Evolutionary conservation across 2,888 invertebrate species (phyloP).

Genomic region (Lithophane leautieri): DNA sequence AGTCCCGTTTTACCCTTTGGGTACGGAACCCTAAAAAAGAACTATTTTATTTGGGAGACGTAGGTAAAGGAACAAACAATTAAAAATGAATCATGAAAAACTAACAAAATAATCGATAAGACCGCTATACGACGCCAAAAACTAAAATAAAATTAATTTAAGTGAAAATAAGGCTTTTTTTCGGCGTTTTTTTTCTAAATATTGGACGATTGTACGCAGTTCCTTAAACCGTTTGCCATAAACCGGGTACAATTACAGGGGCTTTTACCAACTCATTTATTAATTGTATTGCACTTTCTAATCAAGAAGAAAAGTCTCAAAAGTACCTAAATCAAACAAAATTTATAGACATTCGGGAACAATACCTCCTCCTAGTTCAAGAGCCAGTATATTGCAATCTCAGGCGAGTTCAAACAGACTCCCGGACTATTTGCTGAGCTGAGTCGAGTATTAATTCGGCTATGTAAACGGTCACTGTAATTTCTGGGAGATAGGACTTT

Average conservation of each 20-base stretch:
- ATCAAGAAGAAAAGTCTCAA: background rate
- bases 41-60: background rate
- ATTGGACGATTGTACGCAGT: too few species aligned
- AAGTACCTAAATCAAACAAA: constrained; percentile 16
- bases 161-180: too few species aligned
- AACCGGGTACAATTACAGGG: too few species aligned
- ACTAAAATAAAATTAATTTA: too few species aligned
- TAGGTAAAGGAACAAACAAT: background rate
- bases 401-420: constrained; percentile 48
- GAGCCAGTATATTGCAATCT: constrained; percentile 46
- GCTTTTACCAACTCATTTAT: too few species aligned
- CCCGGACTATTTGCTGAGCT: constrained; percentile 47
- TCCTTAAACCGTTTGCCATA: too few species aligned
- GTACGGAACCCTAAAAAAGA: too few species aligned
- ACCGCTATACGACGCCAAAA: too few species aligned
- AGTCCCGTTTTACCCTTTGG: too few species aligned
- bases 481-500: constrained; percentile 35
- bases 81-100: background rate
- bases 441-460: constrained; percentile 52
- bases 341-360: background rate
- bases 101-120: background rate
- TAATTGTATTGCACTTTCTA: background rate
- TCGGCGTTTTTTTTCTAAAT: too few species aligned
- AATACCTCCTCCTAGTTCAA: constrained; percentile 14
- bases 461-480: constrained; percentile 50